Evolutionary conservation across 2,797 vertebrate genomes (phyloP), one percentile per base, ranked within the genome.

Genomic region (Pagetopsis macropterus): DNA sequence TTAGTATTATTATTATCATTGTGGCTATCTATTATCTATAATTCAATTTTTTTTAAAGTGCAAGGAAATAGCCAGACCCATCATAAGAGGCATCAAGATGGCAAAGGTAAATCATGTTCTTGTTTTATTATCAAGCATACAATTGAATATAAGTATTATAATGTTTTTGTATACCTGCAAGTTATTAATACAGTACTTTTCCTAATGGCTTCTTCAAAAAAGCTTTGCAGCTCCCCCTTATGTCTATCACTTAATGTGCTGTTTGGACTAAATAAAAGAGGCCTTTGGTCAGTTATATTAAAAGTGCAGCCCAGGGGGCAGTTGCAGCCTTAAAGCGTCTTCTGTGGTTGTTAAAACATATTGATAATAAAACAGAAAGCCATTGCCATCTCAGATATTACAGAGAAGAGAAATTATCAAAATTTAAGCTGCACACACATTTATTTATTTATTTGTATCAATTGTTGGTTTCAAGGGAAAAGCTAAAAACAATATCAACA

Each of bases 191-290:
- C 21, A 54, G 43, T 46, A 56, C 7, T 51, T 13, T 76, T 55
- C 1, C 0, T n/a, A 64, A 44, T 23, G 33, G 9, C 41, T 79
- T 79, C 49, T 37, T 61, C n/a, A 66, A 65, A 75, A 51, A 65
- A 65, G 17, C 14, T 27, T 56, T 37, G 16, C 50, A 55, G 74
- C 54, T 68, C 54, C 86, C 80, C 72, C 72, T 58, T 0, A 75
- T 62, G 76, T 69, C 72, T 46, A 68, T 55, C 50, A 45, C 63
- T 84, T 75, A 79, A 77, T 77, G 64, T 54, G 76, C 65, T 84
- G 76, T 86, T 84, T 83, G 64, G 41, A 76, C 82, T 70, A 79
- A 86, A 90, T 85, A 87, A 87, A 88, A 83, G 62, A 85, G 78
- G 75, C 79, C 79, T 87, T 87, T 85, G 79, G 84, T 15, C 72